These are phyloP conservation scores for Listrodromus nycthemerus DNA, from an alignment of 2,888 invertebrate genomes.

Conservation along the genomic window DNA sequence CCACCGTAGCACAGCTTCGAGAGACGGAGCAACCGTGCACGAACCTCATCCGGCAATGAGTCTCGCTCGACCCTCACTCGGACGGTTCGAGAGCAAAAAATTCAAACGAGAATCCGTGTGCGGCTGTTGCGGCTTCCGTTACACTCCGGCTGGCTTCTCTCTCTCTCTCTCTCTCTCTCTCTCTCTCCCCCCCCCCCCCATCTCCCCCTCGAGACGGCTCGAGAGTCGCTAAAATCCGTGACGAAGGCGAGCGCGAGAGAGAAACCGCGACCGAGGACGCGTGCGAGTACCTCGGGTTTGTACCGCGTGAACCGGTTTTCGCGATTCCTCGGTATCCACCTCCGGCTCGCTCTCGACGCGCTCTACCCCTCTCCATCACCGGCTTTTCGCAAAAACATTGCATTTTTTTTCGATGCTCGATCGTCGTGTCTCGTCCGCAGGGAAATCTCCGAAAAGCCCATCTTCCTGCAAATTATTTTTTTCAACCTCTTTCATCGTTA, in stretches of 20 bases:
- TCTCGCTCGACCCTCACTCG: conserved; percentile 56
- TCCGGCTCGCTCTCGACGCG: conserved; percentile 20
- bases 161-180: too few relatives aligned
- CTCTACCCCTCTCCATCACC: conserved; percentile 28
- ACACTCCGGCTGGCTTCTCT: conserved; percentile 68
- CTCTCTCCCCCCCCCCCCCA: conserved; percentile 25
- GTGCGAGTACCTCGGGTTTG: conserved; percentile 32
- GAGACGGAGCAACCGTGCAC: conserved; percentile 26
- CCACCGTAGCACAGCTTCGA: conserved; percentile 52
- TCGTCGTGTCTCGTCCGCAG: too few relatives aligned
- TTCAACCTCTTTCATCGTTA: too few relatives aligned
- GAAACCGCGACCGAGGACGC: conserved; percentile 67
- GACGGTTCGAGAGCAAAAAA: conserved; percentile 68
- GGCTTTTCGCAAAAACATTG: conserved; percentile 63
- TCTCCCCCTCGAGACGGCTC: conserved; percentile 23
- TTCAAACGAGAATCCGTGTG: conserved; percentile 78
- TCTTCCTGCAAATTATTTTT: too few relatives aligned
- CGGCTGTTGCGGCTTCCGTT: conserved; percentile 80
- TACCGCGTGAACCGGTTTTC: conserved; percentile 66
- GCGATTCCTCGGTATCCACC: conserved; percentile 53
- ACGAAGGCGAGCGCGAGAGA: conserved; percentile 49
- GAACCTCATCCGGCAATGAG: conserved; percentile 64
- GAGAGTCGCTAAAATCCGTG: conserved; percentile 56
- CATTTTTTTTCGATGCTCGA: too few relatives aligned
- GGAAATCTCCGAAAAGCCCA: too few relatives aligned